phyloP scores from a whole-genome alignment of 2,113 vertebrate species.

The Dromiciops gliroides region DNA sequence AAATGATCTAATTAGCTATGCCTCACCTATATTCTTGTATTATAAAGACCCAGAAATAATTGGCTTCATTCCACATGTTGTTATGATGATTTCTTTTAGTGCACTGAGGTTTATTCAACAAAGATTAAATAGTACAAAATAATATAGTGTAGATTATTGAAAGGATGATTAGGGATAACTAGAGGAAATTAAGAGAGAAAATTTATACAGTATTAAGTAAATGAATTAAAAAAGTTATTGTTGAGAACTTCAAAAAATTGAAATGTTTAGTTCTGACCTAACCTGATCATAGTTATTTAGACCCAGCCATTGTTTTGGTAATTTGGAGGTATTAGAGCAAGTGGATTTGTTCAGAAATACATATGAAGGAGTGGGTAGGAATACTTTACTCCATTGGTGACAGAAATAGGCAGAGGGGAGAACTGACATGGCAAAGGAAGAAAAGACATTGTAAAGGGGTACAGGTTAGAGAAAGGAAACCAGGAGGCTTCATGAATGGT shows the following conservation, averaged over 20 bases:
- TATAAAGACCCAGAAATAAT: not conserved
- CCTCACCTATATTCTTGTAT: not conserved
- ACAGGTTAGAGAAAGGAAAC: not conserved
- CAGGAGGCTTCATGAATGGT: not conserved
- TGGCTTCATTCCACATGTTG: not conserved
- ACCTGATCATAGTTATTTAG: not conserved
- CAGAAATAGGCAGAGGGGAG: not conserved
- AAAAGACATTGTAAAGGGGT: not conserved
- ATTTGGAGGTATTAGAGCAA: constrained; percentile 17
- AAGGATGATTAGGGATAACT: not conserved
- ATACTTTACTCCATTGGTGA: not conserved
- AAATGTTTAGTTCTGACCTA: not conserved
- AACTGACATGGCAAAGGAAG: constrained; percentile 16
- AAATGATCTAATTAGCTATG: not conserved
- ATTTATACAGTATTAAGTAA: not conserved
- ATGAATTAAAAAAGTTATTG: constrained; percentile 21
- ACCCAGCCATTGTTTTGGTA: not conserved
- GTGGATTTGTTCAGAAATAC: constrained; percentile 39
- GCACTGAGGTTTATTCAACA: not conserved
- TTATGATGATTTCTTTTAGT: not conserved
- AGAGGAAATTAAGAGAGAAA: not conserved
- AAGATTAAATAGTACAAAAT: not conserved
- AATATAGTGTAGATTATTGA: not conserved
- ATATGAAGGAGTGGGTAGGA: constrained; percentile 14
- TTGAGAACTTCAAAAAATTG: constrained; percentile 5